Conservation (phyloP, 1,140 invertebrate species). For the Nephotettix cincticeps region DNA sequence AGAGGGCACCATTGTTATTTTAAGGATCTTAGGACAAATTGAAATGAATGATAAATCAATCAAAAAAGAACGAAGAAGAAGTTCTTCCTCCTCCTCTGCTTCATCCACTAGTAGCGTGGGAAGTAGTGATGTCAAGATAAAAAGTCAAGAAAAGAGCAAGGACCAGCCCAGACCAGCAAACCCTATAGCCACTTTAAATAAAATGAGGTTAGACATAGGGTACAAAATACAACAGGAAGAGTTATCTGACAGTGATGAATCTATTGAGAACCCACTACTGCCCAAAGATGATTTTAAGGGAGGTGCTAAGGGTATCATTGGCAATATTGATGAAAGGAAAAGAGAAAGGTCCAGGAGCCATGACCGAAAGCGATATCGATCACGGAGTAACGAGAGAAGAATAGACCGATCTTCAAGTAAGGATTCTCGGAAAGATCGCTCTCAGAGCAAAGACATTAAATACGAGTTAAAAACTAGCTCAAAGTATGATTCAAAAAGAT, state of each 20-base stretch:
- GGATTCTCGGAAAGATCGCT: too few species aligned
- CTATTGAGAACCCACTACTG: neutral
- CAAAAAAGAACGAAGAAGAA: neutral
- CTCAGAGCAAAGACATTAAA: neutral
- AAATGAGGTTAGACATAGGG: slow-evolving; percentile 8
- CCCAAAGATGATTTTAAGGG: neutral
- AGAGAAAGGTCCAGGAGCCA: neutral
- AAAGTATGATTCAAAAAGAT: too few species aligned
- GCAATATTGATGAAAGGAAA: neutral
- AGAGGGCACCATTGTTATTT: neutral
- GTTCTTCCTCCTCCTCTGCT: neutral
- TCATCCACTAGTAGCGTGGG: neutral
- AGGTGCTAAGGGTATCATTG: neutral
- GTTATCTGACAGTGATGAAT: neutral
- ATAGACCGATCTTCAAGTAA: neutral
- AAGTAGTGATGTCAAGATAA: neutral
- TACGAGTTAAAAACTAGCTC: neutral
- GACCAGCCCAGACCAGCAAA: neutral
- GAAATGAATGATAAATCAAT: neutral
- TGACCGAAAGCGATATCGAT: slow-evolving; percentile 8
- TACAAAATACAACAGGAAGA: slow-evolving; percentile 18
- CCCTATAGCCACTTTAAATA: neutral
- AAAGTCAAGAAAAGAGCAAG: neutral
- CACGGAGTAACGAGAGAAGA: neutral
- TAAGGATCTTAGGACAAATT: neutral